Evolutionary conservation across 2,797 vertebrate species (phyloP).

Genomic region (Argentina silus): DNA sequence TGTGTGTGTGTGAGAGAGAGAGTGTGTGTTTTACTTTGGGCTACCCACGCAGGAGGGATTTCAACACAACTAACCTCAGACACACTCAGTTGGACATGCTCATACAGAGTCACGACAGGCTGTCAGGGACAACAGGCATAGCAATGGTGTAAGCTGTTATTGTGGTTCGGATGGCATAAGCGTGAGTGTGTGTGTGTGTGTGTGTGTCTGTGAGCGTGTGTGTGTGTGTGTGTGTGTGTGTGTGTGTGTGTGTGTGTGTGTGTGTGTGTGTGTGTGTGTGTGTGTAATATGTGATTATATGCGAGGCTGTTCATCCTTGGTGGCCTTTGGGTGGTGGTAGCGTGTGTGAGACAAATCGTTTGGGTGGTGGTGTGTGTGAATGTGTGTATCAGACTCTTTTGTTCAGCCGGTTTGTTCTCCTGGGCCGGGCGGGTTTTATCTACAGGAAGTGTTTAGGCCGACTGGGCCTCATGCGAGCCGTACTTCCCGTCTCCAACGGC

Average conservation of each 20-base stretch:
- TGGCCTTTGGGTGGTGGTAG: conserved; percentile 21
- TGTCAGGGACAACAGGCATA: conserved; percentile 52
- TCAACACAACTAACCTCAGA: conserved; percentile 61
- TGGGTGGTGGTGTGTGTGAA: conserved; percentile 7
- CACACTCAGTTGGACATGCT: conserved; percentile 55
- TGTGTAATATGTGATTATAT: no score
- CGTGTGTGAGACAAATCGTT: conserved; percentile 8
- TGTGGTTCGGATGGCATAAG: conserved; percentile 25
- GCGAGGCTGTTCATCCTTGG: no score
- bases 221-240: not conserved
- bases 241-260: conserved; percentile 25
- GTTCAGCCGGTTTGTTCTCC: conserved; percentile 66
- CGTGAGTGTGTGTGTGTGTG: conserved; percentile 25
- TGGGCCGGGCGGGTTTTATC: conserved; percentile 72
- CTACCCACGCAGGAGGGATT: conserved; percentile 58
- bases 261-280: conserved; percentile 27
- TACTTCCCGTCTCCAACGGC: conserved; percentile 65
- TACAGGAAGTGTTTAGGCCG: conserved; percentile 76
- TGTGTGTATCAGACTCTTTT: conserved; percentile 44
- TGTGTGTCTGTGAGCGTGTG: conserved; percentile 25
- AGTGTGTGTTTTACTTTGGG: conserved; percentile 31
- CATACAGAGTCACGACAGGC: conserved; percentile 63
- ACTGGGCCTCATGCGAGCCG: conserved; percentile 75
- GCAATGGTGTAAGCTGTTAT: conserved; percentile 1
- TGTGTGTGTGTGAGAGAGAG: not conserved